Conservation (phyloP, 2,888 invertebrate genomes). For the Malthinus flaveolus region DNA sequence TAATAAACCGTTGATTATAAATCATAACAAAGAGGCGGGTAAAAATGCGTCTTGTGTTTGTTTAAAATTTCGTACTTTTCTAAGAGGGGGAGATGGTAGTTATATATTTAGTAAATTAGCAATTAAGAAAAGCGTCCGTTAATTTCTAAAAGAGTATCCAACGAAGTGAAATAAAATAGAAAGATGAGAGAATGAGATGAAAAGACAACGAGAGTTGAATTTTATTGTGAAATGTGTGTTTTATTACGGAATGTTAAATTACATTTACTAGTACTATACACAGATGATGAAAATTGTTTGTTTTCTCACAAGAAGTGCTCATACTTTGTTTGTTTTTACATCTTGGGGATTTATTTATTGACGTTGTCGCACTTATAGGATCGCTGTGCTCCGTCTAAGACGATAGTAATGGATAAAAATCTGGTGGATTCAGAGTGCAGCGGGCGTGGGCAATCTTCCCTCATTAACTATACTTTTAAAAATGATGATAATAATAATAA, state of each 20-base stretch:
- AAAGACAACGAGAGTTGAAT: conserved; percentile 20
- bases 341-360: conserved; percentile 3
- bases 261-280: conserved; percentile 23
- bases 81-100: background rate
- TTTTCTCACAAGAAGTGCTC: conserved; percentile 21
- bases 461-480: no score
- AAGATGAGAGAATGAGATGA: conserved; percentile 7
- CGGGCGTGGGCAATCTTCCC: no score
- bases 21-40: background rate
- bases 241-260: conserved; percentile 37
- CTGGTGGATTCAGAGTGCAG: no score
- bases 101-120: conserved; percentile 33
- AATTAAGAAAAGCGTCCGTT: conserved; percentile 33
- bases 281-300: conserved; percentile 36
- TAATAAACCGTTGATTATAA: background rate
- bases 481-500: no score
- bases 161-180: conserved; percentile 32
- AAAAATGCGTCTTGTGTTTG: conserved; percentile 4
- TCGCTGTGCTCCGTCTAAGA: no score
- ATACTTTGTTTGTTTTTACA: conserved; percentile 30
- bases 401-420: no score
- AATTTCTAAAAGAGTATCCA: conserved; percentile 33
- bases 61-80: background rate
- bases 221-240: conserved; percentile 31
- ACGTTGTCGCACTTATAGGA: background rate